Percentiles rank a stretch among this genome's conserved stretches.
Evolutionary conservation across 2,113 vertebrate genomes (phyloP).

Genomic region (Siniperca chuatsi): DNA sequence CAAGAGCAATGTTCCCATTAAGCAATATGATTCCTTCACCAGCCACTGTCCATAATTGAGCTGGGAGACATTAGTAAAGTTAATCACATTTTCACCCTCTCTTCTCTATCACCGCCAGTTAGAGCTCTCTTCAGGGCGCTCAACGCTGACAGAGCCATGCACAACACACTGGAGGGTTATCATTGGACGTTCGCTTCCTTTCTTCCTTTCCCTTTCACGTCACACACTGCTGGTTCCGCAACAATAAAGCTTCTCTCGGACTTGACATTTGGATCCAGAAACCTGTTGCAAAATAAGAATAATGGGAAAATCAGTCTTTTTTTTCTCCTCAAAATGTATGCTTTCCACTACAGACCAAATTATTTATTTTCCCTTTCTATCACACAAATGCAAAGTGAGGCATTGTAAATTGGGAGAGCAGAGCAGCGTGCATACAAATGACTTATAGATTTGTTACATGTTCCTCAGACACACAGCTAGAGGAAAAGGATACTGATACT

Average conservation of each 20-base stretch:
- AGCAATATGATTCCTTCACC: slow-evolving; percentile 80
- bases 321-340: slow-evolving; percentile 12
- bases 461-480: slow-evolving; percentile 34
- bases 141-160: slow-evolving; percentile 28
- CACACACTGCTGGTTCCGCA: slow-evolving; percentile 62
- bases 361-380: neutral
- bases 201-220: slow-evolving; percentile 50
- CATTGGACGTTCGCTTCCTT: slow-evolving; percentile 24
- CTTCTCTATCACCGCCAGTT: slow-evolving; percentile 56
- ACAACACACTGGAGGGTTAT: slow-evolving; percentile 50
- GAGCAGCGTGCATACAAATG: slow-evolving; percentile 50
- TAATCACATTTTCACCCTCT: slow-evolving; percentile 69
- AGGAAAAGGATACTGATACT: neutral
- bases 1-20: slow-evolving; percentile 80
- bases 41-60: slow-evolving; percentile 81
- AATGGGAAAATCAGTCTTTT: slow-evolving; percentile 35
- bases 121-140: slow-evolving; percentile 61
- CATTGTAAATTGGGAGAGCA: slow-evolving; percentile 46
- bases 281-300: slow-evolving; percentile 68
- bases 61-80: slow-evolving; percentile 57
- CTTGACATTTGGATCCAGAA: slow-evolving; percentile 71
- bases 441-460: slow-evolving; percentile 34
- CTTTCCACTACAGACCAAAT: slow-evolving; percentile 6
- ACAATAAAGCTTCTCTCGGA: slow-evolving; percentile 44
- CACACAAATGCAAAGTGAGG: slow-evolving; percentile 43